These are phyloP conservation scores for Philantomba maxwellii DNA, from an alignment of 2,113 vertebrate species.

Conservation along the genomic window DNA sequence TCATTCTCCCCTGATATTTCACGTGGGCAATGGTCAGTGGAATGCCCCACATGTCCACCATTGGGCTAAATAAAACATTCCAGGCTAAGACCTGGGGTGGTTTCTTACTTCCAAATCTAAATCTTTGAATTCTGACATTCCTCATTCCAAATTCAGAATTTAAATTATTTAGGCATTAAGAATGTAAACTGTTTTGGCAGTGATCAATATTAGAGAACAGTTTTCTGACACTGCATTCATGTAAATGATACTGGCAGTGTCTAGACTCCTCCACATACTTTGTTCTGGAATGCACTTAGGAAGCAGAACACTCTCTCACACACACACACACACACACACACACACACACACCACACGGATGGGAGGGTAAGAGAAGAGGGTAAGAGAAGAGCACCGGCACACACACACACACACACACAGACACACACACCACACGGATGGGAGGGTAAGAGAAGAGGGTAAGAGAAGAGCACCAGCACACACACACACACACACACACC, in stretches of 20 bases:
- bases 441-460: too few relatives aligned
- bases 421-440: too few relatives aligned
- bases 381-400: too few relatives aligned
- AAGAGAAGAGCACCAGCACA: too few relatives aligned
- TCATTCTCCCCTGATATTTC: not conserved
- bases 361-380: too few relatives aligned
- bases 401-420: too few relatives aligned
- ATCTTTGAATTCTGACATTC: not conserved
- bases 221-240: not conserved
- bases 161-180: not conserved
- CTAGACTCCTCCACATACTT: too few relatives aligned
- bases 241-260: rapidly evolving
- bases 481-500: too few relatives aligned
- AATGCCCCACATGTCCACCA: not conserved
- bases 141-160: not conserved
- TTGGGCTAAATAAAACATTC: not conserved
- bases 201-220: not conserved
- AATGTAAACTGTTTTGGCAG: not conserved
- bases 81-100: not conserved
- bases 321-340: too few relatives aligned
- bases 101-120: not conserved
- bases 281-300: not conserved
- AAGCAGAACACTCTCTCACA: rapidly evolving
- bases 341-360: too few relatives aligned
- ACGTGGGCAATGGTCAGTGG: not conserved